Percentiles rank a stretch among this genome's conserved stretches.
Conservation (phyloP, 1,140 invertebrate genomes). For the Scaptomyza hsui region DNA sequence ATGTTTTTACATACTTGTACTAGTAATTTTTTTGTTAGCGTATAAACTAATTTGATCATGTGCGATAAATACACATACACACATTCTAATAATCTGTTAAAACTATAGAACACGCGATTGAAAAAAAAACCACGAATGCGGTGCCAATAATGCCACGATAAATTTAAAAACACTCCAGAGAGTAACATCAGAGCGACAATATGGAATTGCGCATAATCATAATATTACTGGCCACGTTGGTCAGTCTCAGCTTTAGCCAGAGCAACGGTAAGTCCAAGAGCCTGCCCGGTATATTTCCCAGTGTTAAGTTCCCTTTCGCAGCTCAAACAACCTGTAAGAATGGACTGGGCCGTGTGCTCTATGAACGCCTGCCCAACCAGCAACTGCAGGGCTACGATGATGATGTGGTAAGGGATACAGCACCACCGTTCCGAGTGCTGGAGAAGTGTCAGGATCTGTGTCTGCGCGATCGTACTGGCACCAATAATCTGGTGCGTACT, state of each 20-base stretch:
- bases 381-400: conserved; percentile 94
- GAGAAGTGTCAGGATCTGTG: conserved; percentile 95
- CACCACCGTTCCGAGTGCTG: conserved; percentile 92
- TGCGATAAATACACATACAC: conserved; percentile 29
- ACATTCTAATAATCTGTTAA: conserved; percentile 21
- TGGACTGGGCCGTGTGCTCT: conserved; percentile 92
- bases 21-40: conserved; percentile 54
- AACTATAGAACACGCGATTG: conserved; percentile 46
- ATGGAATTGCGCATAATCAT: conserved; percentile 49
- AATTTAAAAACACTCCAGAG: neutral
- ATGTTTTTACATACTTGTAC: conserved; percentile 29
- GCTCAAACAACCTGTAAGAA: conserved; percentile 94
- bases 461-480: conserved; percentile 90
- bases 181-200: conserved; percentile 20
- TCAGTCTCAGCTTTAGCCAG: conserved; percentile 44
- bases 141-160: conserved; percentile 57
- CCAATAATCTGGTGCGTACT: conserved; percentile 91
- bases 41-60: conserved; percentile 67
- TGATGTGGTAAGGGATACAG: conserved; percentile 92
- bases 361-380: conserved; percentile 94
- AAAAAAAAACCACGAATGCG: conserved; percentile 30
- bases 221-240: conserved; percentile 31
- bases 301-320: neutral
- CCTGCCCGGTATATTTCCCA: neutral
- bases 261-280: conserved; percentile 51